phyloP scores from a whole-genome alignment of 2,113 vertebrate species.

The Alethe castanea region DNA sequence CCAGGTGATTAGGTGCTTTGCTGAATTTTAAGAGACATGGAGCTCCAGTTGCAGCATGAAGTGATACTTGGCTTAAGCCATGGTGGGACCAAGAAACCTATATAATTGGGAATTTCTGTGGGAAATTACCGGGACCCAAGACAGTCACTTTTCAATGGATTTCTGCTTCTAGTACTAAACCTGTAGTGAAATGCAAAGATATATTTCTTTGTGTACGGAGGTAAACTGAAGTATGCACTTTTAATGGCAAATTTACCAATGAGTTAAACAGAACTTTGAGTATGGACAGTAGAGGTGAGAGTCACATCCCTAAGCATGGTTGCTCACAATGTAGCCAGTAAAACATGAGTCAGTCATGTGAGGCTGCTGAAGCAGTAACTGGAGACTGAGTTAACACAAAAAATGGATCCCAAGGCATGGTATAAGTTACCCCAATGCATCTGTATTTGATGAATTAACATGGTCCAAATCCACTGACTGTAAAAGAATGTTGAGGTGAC shows the following conservation, averaged over 20 bases:
- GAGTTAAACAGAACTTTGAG: background rate
- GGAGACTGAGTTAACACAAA: background rate
- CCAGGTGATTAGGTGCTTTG: background rate
- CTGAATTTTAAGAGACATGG: background rate
- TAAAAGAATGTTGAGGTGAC: background rate
- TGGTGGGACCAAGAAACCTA: background rate
- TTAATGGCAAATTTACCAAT: background rate
- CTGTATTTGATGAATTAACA: background rate
- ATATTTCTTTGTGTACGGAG: background rate
- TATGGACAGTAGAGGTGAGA: background rate
- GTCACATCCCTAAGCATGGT: rapidly evolving
- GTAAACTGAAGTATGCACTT: background rate
- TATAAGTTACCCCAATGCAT: background rate
- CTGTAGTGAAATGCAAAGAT: background rate
- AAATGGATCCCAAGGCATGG: background rate
- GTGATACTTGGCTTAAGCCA: background rate
- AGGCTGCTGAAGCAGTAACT: background rate
- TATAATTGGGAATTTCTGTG: background rate
- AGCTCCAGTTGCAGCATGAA: background rate
- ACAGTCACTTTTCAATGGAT: background rate
- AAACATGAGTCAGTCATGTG: background rate
- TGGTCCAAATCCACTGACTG: background rate
- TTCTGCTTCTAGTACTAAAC: background rate
- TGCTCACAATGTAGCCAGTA: background rate
- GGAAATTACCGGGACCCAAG: background rate